Conservation (phyloP, 2,888 invertebrate genomes). For the Allacma fusca region DNA sequence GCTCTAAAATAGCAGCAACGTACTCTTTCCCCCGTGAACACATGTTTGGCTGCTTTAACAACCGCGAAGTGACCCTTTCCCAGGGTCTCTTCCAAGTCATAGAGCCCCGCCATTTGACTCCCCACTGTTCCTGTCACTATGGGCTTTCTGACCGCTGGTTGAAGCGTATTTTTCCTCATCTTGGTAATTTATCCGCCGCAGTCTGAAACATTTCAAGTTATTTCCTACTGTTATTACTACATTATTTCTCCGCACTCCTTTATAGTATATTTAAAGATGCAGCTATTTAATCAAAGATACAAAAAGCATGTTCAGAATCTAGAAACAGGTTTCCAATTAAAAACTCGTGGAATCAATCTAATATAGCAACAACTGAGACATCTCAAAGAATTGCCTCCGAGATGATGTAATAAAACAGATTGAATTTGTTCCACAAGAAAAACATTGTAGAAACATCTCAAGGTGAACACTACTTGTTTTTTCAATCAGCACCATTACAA, state of each 20-base stretch:
- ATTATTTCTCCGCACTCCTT: too few relatives aligned
- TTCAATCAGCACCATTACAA: neutral
- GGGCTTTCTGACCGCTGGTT: constrained; percentile 40
- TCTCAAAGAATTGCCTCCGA: too few relatives aligned
- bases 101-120: constrained; percentile 68
- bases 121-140: constrained; percentile 9
- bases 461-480: neutral
- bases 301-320: too few relatives aligned
- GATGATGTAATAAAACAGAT: too few relatives aligned
- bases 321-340: too few relatives aligned
- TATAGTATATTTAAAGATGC: too few relatives aligned
- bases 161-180: constrained; percentile 43
- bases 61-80: constrained; percentile 98
- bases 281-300: too few relatives aligned
- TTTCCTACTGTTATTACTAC: too few relatives aligned
- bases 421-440: neutral
- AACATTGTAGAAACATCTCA: neutral
- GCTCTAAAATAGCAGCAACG: constrained; percentile 65
- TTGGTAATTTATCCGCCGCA: neutral
- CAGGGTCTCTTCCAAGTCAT: constrained; percentile 96
- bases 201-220: neutral
- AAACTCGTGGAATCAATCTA: too few relatives aligned
- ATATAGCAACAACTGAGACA: too few relatives aligned
- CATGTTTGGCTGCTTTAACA: constrained; percentile 96
- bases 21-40: constrained; percentile 99